phyloP scores from a whole-genome alignment of 2,797 vertebrate species.

The Falco biarmicus region DNA sequence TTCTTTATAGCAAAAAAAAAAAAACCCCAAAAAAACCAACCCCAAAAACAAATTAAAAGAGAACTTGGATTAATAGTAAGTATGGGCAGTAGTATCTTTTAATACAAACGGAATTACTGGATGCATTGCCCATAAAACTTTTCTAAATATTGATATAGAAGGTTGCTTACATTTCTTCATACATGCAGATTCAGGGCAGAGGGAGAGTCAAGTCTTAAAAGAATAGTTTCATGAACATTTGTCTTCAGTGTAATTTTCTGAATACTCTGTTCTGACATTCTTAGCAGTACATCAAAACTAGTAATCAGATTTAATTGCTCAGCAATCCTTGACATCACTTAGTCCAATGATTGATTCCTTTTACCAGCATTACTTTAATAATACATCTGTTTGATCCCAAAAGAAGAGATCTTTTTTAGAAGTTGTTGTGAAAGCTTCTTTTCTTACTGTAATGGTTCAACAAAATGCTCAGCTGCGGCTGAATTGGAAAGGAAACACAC shows the following conservation, averaged over 20 bases:
- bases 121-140: not conserved
- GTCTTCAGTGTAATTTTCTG: not conserved
- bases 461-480: conserved; percentile 3
- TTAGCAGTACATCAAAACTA: not conserved
- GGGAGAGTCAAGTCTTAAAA: not conserved
- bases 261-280: not conserved
- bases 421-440: not conserved
- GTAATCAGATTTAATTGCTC: not conserved
- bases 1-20: not conserved
- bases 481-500: not conserved
- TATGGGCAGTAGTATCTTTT: not conserved
- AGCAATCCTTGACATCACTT: not conserved
- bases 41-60: not conserved
- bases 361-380: not conserved
- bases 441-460: not conserved
- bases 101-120: not conserved
- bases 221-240: not conserved
- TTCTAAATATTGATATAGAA: not conserved
- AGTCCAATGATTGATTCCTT: not conserved
- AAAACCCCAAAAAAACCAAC: not conserved
- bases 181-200: not conserved
- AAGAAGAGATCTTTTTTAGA: not conserved
- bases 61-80: not conserved
- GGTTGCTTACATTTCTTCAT: not conserved
- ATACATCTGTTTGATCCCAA: not conserved